Conservation (phyloP, 2,113 vertebrate genomes). For the Rynchops niger region DNA sequence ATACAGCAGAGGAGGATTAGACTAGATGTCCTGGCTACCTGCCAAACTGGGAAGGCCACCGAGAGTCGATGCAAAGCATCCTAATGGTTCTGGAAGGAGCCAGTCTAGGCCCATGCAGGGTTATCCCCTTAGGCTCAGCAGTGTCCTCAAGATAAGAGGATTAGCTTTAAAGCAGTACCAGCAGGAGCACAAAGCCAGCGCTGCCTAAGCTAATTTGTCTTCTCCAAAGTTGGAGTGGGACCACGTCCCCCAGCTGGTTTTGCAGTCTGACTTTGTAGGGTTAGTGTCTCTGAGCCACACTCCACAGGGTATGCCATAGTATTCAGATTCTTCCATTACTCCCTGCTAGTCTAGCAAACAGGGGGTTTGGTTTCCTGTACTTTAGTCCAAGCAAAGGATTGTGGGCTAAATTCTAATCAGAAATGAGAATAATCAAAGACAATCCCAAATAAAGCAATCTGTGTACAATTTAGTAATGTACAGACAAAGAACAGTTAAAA, state of each 20-base stretch:
- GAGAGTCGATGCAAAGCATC: not conserved
- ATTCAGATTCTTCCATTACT: not conserved
- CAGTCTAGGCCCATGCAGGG: not conserved
- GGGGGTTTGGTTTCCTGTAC: not conserved
- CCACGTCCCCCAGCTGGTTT: not conserved
- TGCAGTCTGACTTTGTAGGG: not conserved
- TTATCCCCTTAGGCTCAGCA: slow-evolving; percentile 4
- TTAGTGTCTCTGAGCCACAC: not conserved
- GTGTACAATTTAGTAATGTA: not conserved
- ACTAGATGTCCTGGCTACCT: not conserved
- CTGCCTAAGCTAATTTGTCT: not conserved
- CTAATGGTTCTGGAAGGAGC: not conserved
- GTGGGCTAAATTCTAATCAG: not conserved
- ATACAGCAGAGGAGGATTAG: not conserved
- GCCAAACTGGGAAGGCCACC: not conserved
- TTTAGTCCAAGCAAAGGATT: not conserved
- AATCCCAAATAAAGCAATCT: not conserved
- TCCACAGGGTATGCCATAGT: not conserved
- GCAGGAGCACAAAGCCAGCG: not conserved
- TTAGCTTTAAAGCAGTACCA: slow-evolving; percentile 27
- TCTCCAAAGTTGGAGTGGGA: not conserved
- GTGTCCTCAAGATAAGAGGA: slow-evolving; percentile 14
- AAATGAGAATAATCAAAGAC: not conserved
- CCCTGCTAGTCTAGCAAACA: not conserved
- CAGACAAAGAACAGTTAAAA: not conserved